phyloP scores from a whole-genome alignment of 2,888 invertebrate species.

The Troilus luridus region DNA sequence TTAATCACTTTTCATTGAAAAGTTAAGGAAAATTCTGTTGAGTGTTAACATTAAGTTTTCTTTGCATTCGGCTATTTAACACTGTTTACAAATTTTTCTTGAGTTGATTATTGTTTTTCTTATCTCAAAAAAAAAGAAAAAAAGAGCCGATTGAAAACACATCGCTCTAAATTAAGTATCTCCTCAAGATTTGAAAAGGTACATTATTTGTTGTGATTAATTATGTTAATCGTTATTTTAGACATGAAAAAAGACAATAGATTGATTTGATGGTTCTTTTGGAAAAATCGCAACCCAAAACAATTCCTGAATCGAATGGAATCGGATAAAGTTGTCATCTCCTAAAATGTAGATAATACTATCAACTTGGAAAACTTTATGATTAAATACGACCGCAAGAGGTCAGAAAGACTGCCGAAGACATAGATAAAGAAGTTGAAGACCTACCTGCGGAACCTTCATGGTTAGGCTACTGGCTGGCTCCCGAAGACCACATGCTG shows the following conservation, averaged over 20 bases:
- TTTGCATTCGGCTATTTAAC: background rate
- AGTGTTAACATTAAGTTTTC: background rate
- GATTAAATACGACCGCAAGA: background rate
- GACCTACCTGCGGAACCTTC: conserved; percentile 41
- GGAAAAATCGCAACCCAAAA: background rate
- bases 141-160: background rate
- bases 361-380: background rate
- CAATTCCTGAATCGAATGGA: background rate
- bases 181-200: background rate
- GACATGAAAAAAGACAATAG: background rate
- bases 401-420: background rate
- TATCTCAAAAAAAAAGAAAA: background rate
- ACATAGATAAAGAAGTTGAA: background rate
- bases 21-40: background rate
- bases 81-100: background rate
- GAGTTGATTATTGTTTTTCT: background rate
- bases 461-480: conserved; percentile 23
- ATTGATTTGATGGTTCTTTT: background rate
- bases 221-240: background rate
- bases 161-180: background rate
- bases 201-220: background rate
- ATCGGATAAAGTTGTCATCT: background rate
- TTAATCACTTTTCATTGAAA: background rate
- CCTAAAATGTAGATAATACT: background rate
- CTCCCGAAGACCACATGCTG: conserved; percentile 49